A percentile compares a stretch with the other conserved stretches of the same genome.
Evolutionary conservation across 2,113 vertebrate genomes (phyloP).

Genomic region (Microcebus murinus): DNA sequence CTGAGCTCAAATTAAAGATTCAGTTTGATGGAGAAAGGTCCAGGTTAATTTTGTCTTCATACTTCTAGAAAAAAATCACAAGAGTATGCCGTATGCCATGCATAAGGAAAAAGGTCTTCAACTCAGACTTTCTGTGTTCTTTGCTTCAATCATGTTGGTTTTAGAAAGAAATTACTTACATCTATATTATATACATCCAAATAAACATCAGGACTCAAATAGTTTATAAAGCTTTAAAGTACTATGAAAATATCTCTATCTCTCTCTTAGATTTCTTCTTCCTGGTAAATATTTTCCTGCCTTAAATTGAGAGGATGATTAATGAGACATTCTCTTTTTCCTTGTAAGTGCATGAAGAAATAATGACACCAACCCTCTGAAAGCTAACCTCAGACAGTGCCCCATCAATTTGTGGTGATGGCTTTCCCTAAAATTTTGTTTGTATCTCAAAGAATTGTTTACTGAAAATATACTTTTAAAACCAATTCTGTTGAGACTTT

Average conservation of each 20-base stretch:
- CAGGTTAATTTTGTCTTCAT: background rate
- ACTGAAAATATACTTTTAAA: constrained; percentile 21
- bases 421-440: background rate
- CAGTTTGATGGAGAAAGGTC: background rate
- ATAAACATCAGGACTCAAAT: background rate
- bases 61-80: background rate
- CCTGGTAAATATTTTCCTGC: background rate
- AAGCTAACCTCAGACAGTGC: background rate
- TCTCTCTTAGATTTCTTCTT: background rate
- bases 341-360: constrained; percentile 4
- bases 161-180: background rate
- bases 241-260: background rate
- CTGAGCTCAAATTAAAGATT: constrained; percentile 19
- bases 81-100: background rate
- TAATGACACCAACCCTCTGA: background rate
- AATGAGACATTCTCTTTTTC: background rate
- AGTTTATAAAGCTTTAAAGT: background rate
- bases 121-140: background rate
- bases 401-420: background rate
- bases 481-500: background rate
- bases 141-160: background rate
- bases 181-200: background rate
- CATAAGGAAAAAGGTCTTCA: background rate
- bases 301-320: background rate
- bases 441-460: background rate